A percentile compares a stretch with the other conserved stretches of the same genome.
These are phyloP conservation scores for Bugulina stolonifera DNA, from an alignment of 2,888 invertebrate species.

Conservation along the genomic window DNA sequence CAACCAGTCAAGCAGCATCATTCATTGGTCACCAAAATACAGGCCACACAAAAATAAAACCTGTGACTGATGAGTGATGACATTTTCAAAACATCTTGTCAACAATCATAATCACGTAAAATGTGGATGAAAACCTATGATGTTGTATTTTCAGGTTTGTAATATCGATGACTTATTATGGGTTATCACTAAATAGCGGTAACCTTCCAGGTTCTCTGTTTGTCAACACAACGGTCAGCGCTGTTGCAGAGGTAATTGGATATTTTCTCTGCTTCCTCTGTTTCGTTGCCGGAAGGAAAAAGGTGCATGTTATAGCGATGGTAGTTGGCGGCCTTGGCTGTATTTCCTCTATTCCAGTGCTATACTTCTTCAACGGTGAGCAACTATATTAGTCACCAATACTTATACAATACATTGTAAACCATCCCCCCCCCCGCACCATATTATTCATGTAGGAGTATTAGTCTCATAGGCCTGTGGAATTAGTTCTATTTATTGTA, in stretches of 20 bases:
- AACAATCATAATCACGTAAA: neutral
- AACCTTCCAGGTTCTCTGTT: constrained; percentile 17
- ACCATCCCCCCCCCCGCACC: no score
- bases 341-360: constrained; percentile 7
- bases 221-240: neutral
- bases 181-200: constrained; percentile 13
- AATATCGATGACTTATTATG: constrained; percentile 13
- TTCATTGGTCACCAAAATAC: no score
- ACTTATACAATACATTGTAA: no score
- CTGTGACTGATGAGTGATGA: no score
- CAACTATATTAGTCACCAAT: no score
- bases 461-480: no score
- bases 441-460: no score
- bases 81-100: no score
- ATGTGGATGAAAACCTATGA: neutral
- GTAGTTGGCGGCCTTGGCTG: neutral
- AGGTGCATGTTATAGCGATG: constrained; percentile 14
- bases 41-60: no score
- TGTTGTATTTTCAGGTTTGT: constrained; percentile 21
- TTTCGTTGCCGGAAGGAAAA: neutral
- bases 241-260: constrained; percentile 3
- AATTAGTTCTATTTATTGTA: no score
- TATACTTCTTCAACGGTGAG: neutral
- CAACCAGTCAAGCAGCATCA: no score
- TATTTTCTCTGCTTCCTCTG: constrained; percentile 6